Evolutionary conservation across 2,888 invertebrate genomes (phyloP), one percentile per base, ranked within the genome.

Genomic region (Acrocera orbiculus): DNA sequence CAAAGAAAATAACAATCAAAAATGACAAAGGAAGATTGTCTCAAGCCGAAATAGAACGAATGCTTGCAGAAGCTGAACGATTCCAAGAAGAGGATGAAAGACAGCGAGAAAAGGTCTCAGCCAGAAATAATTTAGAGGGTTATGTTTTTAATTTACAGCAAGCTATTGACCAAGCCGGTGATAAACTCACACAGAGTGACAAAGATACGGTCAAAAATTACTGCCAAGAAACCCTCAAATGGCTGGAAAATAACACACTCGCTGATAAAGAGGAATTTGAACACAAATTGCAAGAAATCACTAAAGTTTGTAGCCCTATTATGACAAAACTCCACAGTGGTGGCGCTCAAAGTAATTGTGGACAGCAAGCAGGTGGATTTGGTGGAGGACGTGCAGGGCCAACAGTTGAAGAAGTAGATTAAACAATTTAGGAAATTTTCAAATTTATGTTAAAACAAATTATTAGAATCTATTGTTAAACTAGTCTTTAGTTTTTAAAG

Each of bases 211-310:
- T 64, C 6, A 63, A 55, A 30, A 64, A 70, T 38, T 73, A 71
- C 49, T 73, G 73, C 46, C 69, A 70, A 1, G 71, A 72, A 30
- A 64, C 70, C 20, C 54, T 81, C 31, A 64, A 62, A 33, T 82
- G 82, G 82, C 56, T 83, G 40, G 89, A 90, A 46, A 57, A 60
- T 23, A 83, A 87, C 51, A 70, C 71, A 3, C 63, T 79, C 17
- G 86, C 85, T 3, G 73, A 77, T 29, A 76, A 75, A 47, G 70
- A 73, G 4, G 83, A 86, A 46, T 73, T 72, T 42, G 80, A 85
- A 68, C 40, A 51, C 39, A 53, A 53, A 37, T 41, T 53, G 42
- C 43, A 53, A 36, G 49, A 52, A 34, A 31, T 65, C 15, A 56
- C 56, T 1, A 50, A 52, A 20, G 35, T 53, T 13, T 61, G 59